Evolutionary conservation across 2,888 invertebrate species (phyloP).

Genomic region (Diogma glabrata): DNA sequence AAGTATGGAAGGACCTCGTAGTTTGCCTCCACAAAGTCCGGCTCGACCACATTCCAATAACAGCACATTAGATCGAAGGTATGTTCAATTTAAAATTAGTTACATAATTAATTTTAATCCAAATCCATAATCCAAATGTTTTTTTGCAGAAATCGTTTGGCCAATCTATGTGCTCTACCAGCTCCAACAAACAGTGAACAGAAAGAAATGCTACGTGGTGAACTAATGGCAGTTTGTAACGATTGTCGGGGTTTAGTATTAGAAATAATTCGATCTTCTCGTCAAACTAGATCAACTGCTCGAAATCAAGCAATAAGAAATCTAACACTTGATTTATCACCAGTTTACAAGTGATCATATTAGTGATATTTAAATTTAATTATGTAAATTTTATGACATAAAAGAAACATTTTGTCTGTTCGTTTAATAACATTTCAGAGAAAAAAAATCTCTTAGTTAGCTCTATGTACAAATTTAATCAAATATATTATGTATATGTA

Average conservation of each 20-base stretch:
- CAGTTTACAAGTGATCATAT: slow-evolving; percentile 74
- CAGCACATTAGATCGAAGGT: slow-evolving; percentile 45
- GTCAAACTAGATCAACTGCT: slow-evolving; percentile 69
- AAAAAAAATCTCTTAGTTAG: no score
- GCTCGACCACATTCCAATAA: slow-evolving; percentile 36
- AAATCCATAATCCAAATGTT: not conserved
- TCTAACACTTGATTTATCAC: slow-evolving; percentile 72
- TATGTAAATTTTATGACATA: no score
- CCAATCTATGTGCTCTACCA: slow-evolving; percentile 47
- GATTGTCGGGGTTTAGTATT: slow-evolving; percentile 91
- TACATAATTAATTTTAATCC: not conserved
- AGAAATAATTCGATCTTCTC: slow-evolving; percentile 84
- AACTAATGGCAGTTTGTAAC: slow-evolving; percentile 83
- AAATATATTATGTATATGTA: no score
- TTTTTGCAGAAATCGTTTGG: slow-evolving; percentile 45
- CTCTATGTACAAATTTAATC: no score
- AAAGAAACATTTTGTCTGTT: no score
- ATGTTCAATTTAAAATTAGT: slow-evolving; percentile 1
- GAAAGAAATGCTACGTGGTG: slow-evolving; percentile 51
- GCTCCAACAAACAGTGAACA: slow-evolving; percentile 37
- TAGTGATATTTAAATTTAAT: no score
- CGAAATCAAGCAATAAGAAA: slow-evolving; percentile 71
- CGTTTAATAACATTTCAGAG: no score
- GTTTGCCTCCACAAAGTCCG: slow-evolving; percentile 39
- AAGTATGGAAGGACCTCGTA: slow-evolving; percentile 47